phyloP scores from a whole-genome alignment of 64 coral and sea anemone species.

The Montipora capricornis region DNA sequence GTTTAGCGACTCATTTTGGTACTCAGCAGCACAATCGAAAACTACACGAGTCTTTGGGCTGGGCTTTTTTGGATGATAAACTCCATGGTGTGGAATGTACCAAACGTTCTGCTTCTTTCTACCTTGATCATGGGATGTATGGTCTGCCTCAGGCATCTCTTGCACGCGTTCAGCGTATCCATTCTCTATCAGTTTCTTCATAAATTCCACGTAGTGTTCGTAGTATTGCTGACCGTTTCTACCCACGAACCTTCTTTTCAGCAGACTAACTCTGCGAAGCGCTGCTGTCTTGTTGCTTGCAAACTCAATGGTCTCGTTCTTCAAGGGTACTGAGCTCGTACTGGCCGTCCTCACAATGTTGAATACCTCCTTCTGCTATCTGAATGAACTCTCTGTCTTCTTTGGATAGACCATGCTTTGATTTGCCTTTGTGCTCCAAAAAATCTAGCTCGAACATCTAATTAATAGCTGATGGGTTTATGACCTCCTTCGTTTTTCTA shows the following conservation, averaged over 20 bases:
- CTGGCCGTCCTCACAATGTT: conserved; percentile 36
- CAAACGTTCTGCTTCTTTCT: background rate
- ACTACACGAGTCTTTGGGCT: conserved; percentile 38
- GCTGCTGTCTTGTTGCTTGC: conserved; percentile 42
- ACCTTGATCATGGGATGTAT: background rate
- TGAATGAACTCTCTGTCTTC: conserved; percentile 42
- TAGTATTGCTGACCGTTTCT: background rate
- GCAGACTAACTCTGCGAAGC: background rate
- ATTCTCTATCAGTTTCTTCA: conserved; percentile 43
- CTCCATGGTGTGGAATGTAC: conserved; percentile 29
- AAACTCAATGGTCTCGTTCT: background rate
- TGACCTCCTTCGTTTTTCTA: conserved; percentile 46
- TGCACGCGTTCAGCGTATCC: conserved; percentile 24
- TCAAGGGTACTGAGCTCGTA: conserved; percentile 70
- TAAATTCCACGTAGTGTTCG: conserved; percentile 51
- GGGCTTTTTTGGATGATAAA: conserved; percentile 45
- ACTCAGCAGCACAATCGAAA: conserved; percentile 50
- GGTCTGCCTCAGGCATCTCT: too few species aligned
- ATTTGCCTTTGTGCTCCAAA: background rate
- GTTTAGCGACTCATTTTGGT: conserved; percentile 24
- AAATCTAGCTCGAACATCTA: conserved; percentile 64
- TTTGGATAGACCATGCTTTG: background rate
- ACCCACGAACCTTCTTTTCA: conserved; percentile 42
- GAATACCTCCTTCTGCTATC: conserved; percentile 13
- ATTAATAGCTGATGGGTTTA: conserved; percentile 15